phyloP scores from a whole-genome alignment of 2,113 vertebrate species.

The Rhizomys pruinosus region DNA sequence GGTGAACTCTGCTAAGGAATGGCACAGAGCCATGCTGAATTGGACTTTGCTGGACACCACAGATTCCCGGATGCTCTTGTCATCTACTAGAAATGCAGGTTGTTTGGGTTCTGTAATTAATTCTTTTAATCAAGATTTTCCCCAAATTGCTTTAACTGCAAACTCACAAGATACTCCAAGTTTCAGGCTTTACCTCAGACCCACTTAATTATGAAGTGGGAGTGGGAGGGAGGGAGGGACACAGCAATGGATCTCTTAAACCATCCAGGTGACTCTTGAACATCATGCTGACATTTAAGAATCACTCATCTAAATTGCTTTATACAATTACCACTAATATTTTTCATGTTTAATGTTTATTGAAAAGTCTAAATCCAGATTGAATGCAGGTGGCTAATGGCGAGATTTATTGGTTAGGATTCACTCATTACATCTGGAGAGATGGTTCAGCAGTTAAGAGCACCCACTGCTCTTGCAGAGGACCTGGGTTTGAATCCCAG shows the following conservation, averaged over 20 bases:
- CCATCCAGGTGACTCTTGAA: not conserved
- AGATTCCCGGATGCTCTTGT: slow-evolving; percentile 18
- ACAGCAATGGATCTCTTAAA: not conserved
- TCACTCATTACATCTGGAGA: slow-evolving; percentile 18
- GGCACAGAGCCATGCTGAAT: not conserved
- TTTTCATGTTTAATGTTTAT: slow-evolving; percentile 31
- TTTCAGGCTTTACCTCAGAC: not conserved
- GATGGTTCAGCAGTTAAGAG: no score
- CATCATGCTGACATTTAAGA: not conserved
- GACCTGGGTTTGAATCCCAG: no score
- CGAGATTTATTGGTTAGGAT: slow-evolving; percentile 39
- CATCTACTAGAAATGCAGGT: slow-evolving; percentile 61
- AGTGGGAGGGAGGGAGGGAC: not conserved
- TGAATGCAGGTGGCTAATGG: slow-evolving; percentile 29
- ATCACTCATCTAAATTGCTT: not conserved
- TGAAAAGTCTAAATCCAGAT: slow-evolving; percentile 31
- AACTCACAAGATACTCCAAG: not conserved
- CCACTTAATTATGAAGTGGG: not conserved
- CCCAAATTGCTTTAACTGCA: slow-evolving; percentile 44
- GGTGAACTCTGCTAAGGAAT: slow-evolving; percentile 45
- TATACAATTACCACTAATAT: not conserved
- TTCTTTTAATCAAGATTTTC: slow-evolving; percentile 67
- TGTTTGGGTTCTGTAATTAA: slow-evolving; percentile 61
- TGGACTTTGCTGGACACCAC: slow-evolving; percentile 37
- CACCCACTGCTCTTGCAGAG: no score